Evolutionary conservation across 2,797 vertebrate species (phyloP), one percentile per base, ranked within the genome.

Genomic region (Neosalanx taihuensis): DNA sequence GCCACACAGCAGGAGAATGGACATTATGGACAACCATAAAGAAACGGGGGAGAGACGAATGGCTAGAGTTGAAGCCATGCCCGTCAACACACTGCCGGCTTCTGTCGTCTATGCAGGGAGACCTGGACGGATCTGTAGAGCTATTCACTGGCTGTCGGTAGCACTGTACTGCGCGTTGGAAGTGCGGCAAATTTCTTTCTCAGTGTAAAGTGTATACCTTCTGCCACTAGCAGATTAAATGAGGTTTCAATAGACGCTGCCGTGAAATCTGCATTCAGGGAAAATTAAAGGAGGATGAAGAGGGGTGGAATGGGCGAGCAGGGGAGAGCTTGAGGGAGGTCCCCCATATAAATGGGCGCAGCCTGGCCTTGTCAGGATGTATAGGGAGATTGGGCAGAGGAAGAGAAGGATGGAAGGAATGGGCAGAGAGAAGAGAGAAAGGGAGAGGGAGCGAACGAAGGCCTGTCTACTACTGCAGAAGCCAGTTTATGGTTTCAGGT

Each of bases 401-500:
- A 15, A 30, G 64, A 26, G 46, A 66, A 17, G 6, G 51, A 65
- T 75, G 71, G 51, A 51, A 73, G 41, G 51, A 56, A n/a, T 18
- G 17, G n/a, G n/a, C 26, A 57, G 51, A 68, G 67, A 60, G 69
- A 51, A 7, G 77, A 56, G 62, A 56, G 37, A 4, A 33, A 67
- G 41, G 51, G 64, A 53, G 5, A 33, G 65, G 51, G 58, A 63
- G 70, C 71, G 56, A 77, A 67, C 74, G 70, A 76, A 72, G 56
- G 12, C 33, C 30, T 37, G 49, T 41, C 41, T n/a, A 23, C 23
- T 64, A 60, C 61, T 62, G 37, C 17, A 65, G 62, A 29, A 23
- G 20, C 29, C 37, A 6, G 67, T 85, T 83, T 87, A 86, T 67
- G 81, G 78, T 77, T 86, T 77, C 58, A 86, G 85, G 81, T 88